Evolutionary conservation across 2,888 invertebrate species (phyloP).

Genomic region (Subacronicta megacephala): DNA sequence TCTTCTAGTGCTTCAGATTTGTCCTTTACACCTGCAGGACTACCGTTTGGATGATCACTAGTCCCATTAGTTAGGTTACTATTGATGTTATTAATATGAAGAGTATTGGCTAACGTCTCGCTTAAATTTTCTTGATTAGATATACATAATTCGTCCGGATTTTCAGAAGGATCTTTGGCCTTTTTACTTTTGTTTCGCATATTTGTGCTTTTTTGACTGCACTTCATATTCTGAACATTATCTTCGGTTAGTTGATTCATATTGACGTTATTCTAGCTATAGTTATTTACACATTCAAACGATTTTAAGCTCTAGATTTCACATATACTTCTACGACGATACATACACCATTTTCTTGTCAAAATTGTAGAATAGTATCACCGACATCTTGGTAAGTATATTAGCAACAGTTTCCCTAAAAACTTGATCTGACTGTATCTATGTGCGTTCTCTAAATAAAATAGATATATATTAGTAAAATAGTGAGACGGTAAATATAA

Average conservation of each 20-base stretch:
- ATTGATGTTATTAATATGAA: constrained; percentile 82
- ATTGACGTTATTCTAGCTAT: constrained; percentile 78
- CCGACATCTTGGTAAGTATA: constrained; percentile 86
- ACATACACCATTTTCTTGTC: constrained; percentile 83
- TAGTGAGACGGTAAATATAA: constrained; percentile 65
- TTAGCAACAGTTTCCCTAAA: constrained; percentile 70
- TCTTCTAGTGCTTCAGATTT: constrained; percentile 67
- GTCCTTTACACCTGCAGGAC: constrained; percentile 65
- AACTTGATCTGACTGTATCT: constrained; percentile 65
- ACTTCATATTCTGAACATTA: constrained; percentile 80
- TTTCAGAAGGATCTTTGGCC: constrained; percentile 85
- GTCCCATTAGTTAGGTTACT: constrained; percentile 85
- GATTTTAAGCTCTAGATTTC: constrained; percentile 74
- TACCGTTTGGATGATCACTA: constrained; percentile 78
- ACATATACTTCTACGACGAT: constrained; percentile 74
- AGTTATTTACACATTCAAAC: constrained; percentile 83
- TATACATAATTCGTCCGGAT: constrained; percentile 76
- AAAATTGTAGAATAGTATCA: constrained; percentile 84
- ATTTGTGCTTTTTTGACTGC: constrained; percentile 80
- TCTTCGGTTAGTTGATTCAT: constrained; percentile 85
- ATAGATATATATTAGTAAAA: constrained; percentile 62
- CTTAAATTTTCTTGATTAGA: constrained; percentile 78
- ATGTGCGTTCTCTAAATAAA: constrained; percentile 60
- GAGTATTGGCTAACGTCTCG: constrained; percentile 81
- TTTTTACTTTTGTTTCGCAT: constrained; percentile 85